Conservation (phyloP, 2,113 vertebrate species). For the Empidonax traillii region DNA sequence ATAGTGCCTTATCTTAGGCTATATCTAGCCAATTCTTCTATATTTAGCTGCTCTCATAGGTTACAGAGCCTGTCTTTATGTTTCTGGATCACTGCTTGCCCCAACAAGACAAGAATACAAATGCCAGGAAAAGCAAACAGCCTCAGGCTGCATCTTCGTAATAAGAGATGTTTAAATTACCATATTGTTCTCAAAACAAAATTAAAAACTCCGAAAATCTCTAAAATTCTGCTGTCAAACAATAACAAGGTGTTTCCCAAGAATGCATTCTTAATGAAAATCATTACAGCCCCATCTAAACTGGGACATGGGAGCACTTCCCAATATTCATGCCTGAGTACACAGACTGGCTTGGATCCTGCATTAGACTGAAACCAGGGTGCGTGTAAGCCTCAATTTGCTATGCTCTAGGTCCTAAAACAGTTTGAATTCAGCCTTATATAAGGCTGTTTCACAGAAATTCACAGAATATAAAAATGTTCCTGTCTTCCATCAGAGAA, state of each 20-base stretch:
- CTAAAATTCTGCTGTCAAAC: not conserved
- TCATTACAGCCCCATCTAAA: not conserved
- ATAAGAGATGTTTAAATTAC: not conserved
- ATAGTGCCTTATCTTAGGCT: not conserved
- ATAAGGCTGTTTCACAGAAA: not conserved
- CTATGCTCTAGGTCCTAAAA: not conserved
- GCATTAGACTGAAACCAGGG: not conserved
- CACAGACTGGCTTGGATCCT: not conserved
- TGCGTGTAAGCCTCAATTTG: not conserved
- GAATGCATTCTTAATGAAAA: not conserved
- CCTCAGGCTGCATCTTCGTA: not conserved
- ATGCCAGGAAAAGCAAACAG: conserved; percentile 7
- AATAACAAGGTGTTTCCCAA: not conserved
- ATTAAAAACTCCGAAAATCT: not conserved
- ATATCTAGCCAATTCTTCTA: not conserved
- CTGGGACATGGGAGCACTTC: not conserved
- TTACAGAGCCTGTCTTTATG: not conserved
- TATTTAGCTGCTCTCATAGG: conserved; percentile 19
- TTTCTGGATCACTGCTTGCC: conserved; percentile 23
- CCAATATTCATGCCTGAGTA: not conserved
- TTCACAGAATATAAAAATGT: not conserved
- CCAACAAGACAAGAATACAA: conserved; percentile 24
- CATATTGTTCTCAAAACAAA: not conserved
- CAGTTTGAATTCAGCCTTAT: not conserved
- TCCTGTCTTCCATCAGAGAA: not conserved